Base-by-base conservation (phyloP, 2,888 invertebrate genomes). In the Xestia xanthographa region DNA sequence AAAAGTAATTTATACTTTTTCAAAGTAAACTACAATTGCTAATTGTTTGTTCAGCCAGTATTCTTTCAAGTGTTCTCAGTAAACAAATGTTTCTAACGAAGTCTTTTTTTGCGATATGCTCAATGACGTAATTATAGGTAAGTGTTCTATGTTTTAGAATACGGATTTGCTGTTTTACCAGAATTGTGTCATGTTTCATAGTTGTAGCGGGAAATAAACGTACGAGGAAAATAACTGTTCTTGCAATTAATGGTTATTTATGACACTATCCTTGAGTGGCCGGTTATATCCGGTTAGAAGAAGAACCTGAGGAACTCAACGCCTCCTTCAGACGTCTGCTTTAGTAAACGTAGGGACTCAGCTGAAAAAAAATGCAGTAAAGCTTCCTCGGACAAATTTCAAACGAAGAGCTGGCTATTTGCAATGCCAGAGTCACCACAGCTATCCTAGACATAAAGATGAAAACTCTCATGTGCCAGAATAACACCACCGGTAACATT, bases 61-160 rank as follows among this genome's bases (percentile, higher is more conserved):
- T 67, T 70, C 69, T 74, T 50, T n/a, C 0, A 67, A 77, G 82
- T 48, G 29, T 71, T 83, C 67, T 45, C n/a, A 60, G 75, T 68
- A 80, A 73, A 75, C 60, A 68, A 76, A 73, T 14, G 58, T 9
- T 83, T 71, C 73, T 50, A 73, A 68, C 6, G 20, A 26, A 29
- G 5, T 58, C 6, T 72, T 69, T 63, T 62, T 34, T 66, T 20
- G 50, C 71, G 14, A 43, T 34, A 41, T 6, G 60, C 29, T 38
- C 14, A 66, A 58, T 83, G 66, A 83, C 79, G 83, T 83, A n/a
- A 83, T 34, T n/a, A 20, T 66, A 14, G 43, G 12, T 60, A 60
- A 20, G 9, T 34, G 20, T 63, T 17, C n/a, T 41, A 41, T 38
- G 63, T 63, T 26, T 63, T 63, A 11, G 22, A 29, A 66, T 20